These are phyloP conservation scores for Danio rerio DNA, from an alignment of 2,113 vertebrate species.

Conservation along the genomic window GRCz12tu NC_133193.1:2908501-2909000, in stretches of 20 bases:
- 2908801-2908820: background rate
- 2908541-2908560: constrained; percentile 97
- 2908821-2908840: background rate
- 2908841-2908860: too few species aligned
- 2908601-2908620: constrained; percentile 90
- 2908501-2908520: too few species aligned
- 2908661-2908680: constrained; percentile 97
- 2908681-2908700: constrained; percentile 97
- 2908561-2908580: constrained; percentile 86
- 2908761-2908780: constrained; percentile 70
- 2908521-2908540: constrained; percentile 88
- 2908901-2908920: too few species aligned
- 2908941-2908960: too few species aligned
- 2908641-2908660: constrained; percentile 98
- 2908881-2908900: too few species aligned
- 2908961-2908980: too few species aligned
- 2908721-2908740: constrained; percentile 98
- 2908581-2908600: constrained; percentile 94
- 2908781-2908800: too few species aligned
- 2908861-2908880: too few species aligned
- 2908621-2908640: constrained; percentile 92
- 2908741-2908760: constrained; percentile 98
- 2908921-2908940: too few species aligned
- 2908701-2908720: constrained; percentile 98
- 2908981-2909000: too few species aligned